Conservation (phyloP, 2,888 invertebrate species). For the Dusona sp. region DNA sequence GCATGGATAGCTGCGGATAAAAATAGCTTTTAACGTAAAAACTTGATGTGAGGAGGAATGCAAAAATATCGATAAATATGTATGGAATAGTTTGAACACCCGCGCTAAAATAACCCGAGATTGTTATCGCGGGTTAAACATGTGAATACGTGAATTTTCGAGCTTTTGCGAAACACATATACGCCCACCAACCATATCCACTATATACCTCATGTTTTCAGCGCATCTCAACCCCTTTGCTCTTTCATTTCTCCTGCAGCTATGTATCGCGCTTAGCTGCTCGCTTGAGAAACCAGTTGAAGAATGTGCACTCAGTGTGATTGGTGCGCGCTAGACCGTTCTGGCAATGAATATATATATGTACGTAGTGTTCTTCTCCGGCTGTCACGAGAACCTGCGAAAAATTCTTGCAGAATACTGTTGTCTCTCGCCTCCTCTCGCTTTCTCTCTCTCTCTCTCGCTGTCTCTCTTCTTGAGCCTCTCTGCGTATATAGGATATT, state of each 20-base stretch:
- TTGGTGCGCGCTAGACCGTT: slow-evolving; percentile 78
- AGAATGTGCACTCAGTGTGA: slow-evolving; percentile 83
- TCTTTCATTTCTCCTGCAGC: slow-evolving; percentile 53
- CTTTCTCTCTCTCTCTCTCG: slow-evolving; percentile 6
- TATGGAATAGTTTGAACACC: slow-evolving; percentile 8
- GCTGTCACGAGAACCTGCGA: slow-evolving; percentile 76
- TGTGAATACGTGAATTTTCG: neutral
- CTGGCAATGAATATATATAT: slow-evolving; percentile 58
- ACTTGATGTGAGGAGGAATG: neutral
- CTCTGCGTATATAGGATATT: neutral
- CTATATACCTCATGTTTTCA: slow-evolving; percentile 39
- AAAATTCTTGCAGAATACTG: slow-evolving; percentile 70
- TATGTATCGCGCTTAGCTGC: slow-evolving; percentile 61
- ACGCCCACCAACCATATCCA: neutral
- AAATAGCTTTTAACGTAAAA: neutral
- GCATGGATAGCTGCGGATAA: neutral
- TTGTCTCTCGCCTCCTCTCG: slow-evolving; percentile 58
- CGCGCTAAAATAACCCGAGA: neutral
- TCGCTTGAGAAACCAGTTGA: slow-evolving; percentile 76
- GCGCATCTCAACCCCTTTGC: slow-evolving; percentile 44
- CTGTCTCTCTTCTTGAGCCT: neutral
- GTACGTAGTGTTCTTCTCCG: slow-evolving; percentile 45
- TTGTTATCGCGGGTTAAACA: neutral
- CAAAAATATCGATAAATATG: neutral
- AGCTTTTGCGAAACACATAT: slow-evolving; percentile 17